Conservation (phyloP, 2,888 invertebrate species). For the Andrena dorsata region DNA sequence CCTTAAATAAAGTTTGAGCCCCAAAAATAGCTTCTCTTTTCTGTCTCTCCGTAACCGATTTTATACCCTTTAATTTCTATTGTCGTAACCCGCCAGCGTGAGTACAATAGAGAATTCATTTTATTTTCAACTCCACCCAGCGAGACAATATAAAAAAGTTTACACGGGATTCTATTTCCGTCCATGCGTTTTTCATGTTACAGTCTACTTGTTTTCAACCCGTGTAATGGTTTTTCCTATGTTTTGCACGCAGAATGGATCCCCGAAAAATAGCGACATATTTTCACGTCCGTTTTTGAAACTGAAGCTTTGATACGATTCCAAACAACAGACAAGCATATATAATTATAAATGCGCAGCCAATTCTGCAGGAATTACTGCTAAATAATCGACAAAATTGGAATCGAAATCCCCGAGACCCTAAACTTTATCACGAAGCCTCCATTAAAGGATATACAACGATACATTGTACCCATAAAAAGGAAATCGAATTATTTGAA, state of each 20-base stretch:
- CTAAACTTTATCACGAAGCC: too few species aligned
- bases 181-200: neutral
- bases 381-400: too few species aligned
- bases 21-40: neutral
- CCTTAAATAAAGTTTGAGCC: neutral
- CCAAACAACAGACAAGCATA: neutral
- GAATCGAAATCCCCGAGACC: too few species aligned
- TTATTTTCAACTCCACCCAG: neutral
- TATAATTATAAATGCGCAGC: too few species aligned
- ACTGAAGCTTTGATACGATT: neutral
- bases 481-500: slow-evolving; percentile 12
- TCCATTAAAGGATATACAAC: too few species aligned
- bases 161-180: neutral
- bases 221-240: neutral
- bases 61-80: neutral
- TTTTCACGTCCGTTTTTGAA: neutral
- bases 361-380: too few species aligned
- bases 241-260: neutral
- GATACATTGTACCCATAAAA: neutral
- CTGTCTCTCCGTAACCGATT: too few species aligned
- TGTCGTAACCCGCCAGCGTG: neutral
- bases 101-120: neutral
- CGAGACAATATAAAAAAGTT: neutral
- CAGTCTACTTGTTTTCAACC: slow-evolving; percentile 9
- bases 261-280: neutral